Base-by-base conservation (phyloP, 64 coral and sea anemone genomes). In the Pachyseris speciosa region DNA sequence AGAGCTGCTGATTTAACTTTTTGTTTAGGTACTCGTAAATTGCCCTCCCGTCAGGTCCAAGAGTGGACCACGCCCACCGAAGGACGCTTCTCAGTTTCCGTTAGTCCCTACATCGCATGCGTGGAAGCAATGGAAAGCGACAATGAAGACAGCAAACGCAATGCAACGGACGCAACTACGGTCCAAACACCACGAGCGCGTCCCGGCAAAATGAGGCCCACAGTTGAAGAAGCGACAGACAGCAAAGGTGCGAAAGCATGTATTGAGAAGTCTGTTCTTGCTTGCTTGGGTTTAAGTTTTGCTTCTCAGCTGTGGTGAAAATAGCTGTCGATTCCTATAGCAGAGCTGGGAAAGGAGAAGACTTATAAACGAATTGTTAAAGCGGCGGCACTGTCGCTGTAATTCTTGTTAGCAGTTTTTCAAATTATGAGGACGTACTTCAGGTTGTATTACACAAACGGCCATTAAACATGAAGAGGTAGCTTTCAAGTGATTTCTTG, bases 101-200 rank as follows among this genome's bases (percentile, higher is more conserved):
- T 97, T 10, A 97, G 91, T 51, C 95, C 91, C 4, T 97, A 63
- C 59, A 66, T 97, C 40, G 91, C 95, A 2, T 94, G 91, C 34
- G 86, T 97, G 22, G 95, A 97, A 39, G 95, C 91, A 4, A 19
- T 93, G 39, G 55, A 9, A 74, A 77, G 91, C 7, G 89, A 83
- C 3, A 53, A 78, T n/a, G 51, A 71, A 27, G 79, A 74, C 26
- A 53, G 4, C 22, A 61, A 68, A 19, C 1, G 17, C 13, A 2
- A 26, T 27, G 30, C 15, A 9, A 9, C n/a, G 8, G 40, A 58
- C 17, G 25, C 30, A 63, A 34, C 20, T 61, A 53, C 10, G 37
- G 63, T 15, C 12, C 53, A 41, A 32, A 60, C 52, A 3, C 52
- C 77, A 1, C 50, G 30, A 40, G 77, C 48, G 2, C 51, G 52